Evolutionary conservation across 2,113 vertebrate species (phyloP).

Genomic region (Aptenodytes patagonicus): DNA sequence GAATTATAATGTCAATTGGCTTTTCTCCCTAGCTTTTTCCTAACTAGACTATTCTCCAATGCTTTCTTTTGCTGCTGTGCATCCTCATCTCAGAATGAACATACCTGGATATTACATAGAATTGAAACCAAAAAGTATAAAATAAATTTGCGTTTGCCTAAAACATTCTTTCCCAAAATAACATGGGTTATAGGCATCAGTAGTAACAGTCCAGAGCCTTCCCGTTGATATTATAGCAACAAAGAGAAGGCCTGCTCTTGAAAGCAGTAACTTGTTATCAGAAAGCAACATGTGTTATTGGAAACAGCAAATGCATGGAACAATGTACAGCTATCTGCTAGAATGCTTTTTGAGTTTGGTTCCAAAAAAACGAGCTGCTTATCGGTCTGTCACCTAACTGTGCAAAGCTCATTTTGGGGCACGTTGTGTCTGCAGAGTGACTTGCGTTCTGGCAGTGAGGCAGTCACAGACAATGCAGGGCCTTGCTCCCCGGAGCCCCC

Average conservation of each 20-base stretch:
- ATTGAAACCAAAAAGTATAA: background rate
- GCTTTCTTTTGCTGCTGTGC: background rate
- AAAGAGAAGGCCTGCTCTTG: background rate
- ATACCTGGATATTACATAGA: background rate
- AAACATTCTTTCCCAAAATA: background rate
- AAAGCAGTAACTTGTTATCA: conserved; percentile 13
- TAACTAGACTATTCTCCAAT: background rate
- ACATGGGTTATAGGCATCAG: background rate
- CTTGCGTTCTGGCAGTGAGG: background rate
- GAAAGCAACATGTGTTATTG: background rate
- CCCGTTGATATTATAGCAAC: background rate
- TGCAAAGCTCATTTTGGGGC: conserved; percentile 29
- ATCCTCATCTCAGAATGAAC: background rate
- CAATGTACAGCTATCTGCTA: conserved; percentile 33
- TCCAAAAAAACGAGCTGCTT: background rate
- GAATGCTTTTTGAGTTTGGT: background rate
- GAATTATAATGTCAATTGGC: background rate
- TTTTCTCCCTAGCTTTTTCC: background rate
- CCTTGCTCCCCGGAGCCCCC: background rate
- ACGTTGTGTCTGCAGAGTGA: background rate
- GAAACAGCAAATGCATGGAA: background rate
- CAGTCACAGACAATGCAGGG: accelerated
- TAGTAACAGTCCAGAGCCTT: background rate
- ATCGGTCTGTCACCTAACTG: background rate
- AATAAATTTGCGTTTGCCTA: background rate